A percentile compares a stretch with the other conserved stretches of the same genome.
phyloP scores from a whole-genome alignment of 2,888 invertebrate species.

The Lymantria monacha region DNA sequence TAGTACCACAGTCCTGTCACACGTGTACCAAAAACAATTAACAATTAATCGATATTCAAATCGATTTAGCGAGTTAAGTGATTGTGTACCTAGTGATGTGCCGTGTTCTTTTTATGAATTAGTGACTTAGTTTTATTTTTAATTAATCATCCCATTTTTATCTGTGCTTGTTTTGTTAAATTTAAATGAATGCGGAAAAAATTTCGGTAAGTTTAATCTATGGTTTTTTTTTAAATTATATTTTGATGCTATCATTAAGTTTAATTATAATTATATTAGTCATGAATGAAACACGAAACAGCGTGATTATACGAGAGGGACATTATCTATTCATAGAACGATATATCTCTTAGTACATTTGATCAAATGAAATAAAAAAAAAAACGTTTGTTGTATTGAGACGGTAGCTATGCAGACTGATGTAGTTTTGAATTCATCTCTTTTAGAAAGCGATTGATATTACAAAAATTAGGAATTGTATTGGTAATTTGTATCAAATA shows the following conservation, averaged over 20 bases:
- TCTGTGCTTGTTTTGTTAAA: constrained; percentile 26
- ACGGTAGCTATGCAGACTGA: too few relatives aligned
- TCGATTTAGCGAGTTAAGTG: constrained; percentile 18
- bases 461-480: too few relatives aligned
- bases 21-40: constrained; percentile 28
- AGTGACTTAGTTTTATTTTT: constrained; percentile 36
- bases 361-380: constrained; percentile 40
- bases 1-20: constrained; percentile 33
- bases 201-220: constrained; percentile 34
- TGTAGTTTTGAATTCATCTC: too few relatives aligned
- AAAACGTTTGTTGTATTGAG: constrained; percentile 15
- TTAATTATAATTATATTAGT: constrained; percentile 16
- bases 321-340: constrained; percentile 40
- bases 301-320: constrained; percentile 27
- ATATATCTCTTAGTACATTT: constrained; percentile 33
- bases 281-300: constrained; percentile 26
- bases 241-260: neutral
- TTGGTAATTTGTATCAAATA: too few relatives aligned
- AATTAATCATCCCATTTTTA: constrained; percentile 16
- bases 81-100: constrained; percentile 38
- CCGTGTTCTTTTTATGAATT: constrained; percentile 35
- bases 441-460: too few relatives aligned
- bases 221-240: neutral
- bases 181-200: constrained; percentile 16
- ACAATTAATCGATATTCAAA: constrained; percentile 34